Percentiles rank a stretch among this genome's conserved stretches.
phyloP scores from a whole-genome alignment of 2,888 invertebrate genomes.

The Cosmia pyralina region DNA sequence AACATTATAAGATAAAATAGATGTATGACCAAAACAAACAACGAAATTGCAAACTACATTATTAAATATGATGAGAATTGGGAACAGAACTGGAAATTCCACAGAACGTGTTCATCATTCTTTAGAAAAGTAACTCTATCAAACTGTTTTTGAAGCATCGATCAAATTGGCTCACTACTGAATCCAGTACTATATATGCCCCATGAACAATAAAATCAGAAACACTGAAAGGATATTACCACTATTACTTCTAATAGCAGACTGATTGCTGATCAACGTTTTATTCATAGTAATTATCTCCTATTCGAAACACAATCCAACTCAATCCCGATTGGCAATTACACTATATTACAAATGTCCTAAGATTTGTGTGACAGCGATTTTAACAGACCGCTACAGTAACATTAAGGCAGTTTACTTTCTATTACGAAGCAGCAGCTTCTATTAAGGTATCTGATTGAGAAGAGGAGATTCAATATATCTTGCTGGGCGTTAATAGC shows the following conservation, averaged over 20 bases:
- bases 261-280: conserved; percentile 46
- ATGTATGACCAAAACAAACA: no score
- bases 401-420: conserved; percentile 69
- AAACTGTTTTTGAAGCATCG: not conserved
- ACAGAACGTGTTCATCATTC: not conserved
- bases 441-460: conserved; percentile 89
- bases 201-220: conserved; percentile 15
- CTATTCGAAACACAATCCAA: conserved; percentile 47
- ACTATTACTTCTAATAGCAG: conserved; percentile 31
- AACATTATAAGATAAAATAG: no score
- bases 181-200: not conserved
- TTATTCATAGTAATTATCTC: conserved; percentile 40
- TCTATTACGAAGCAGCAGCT: conserved; percentile 77
- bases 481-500: conserved; percentile 89
- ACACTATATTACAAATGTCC: conserved; percentile 60
- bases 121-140: not conserved
- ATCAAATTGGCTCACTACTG: not conserved
- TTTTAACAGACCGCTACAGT: conserved; percentile 60
- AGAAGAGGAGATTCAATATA: conserved; percentile 87
- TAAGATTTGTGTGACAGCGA: conserved; percentile 61
- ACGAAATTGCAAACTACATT: no score
- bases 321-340: conserved; percentile 51
- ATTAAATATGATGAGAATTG: no score
- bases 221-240: conserved; percentile 14
- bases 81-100: not conserved